Evolutionary conservation across 1,140 invertebrate species (phyloP).

Genomic region (Brachionus manjavacas): DNA sequence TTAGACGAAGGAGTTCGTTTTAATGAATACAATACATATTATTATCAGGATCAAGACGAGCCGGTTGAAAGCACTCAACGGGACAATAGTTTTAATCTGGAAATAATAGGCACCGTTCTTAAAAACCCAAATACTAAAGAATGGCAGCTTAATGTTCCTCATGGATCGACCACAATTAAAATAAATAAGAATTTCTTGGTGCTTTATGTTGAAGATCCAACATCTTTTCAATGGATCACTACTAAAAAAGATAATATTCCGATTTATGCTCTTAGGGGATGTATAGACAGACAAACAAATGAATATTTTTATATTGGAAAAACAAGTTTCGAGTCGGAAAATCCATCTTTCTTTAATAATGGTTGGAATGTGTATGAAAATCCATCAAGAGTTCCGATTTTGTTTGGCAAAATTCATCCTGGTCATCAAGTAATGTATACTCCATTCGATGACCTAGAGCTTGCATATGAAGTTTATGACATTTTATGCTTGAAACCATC

Average conservation of each 20-base stretch:
- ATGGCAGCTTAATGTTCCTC: background rate
- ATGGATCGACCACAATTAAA: background rate
- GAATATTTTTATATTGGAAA: background rate
- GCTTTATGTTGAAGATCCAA: background rate
- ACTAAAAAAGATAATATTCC: background rate
- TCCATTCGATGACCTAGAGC: background rate
- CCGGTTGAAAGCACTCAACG: background rate
- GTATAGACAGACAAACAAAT: background rate
- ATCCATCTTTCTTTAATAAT: background rate
- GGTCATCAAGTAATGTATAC: background rate
- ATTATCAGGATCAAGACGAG: background rate
- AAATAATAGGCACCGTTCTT: constrained; percentile 12
- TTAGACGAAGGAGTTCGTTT: background rate
- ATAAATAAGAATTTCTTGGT: background rate
- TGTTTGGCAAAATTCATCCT: constrained; percentile 8
- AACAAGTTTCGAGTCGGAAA: background rate
- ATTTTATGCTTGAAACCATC: background rate
- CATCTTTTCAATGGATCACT: background rate
- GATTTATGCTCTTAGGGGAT: constrained; percentile 1
- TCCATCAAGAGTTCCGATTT: background rate
- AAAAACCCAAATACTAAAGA: background rate
- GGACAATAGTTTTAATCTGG: background rate
- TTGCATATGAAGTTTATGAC: background rate
- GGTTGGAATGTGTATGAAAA: background rate
- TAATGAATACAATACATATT: background rate